Evolutionary conservation across 2,797 vertebrate genomes (phyloP), one percentile per base, ranked within the genome.

Genomic region (Linurgus olivaceus): DNA sequence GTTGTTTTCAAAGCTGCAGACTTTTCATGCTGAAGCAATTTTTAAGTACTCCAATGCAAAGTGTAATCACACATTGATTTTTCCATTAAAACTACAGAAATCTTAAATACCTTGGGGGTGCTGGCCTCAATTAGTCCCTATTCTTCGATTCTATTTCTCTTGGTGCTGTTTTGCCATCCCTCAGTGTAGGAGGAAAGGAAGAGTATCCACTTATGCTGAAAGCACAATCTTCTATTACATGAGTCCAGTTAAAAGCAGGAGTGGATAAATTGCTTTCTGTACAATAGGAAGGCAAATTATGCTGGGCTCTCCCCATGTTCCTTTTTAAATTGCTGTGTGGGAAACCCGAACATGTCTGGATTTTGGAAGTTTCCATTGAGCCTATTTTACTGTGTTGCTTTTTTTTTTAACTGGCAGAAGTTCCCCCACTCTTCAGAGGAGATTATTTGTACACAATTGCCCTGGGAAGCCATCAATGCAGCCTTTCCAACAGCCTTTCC

Each of bases 31-130:
- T 87, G 74, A 93, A 95, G 72, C 40, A 88, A 81, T 93, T 95
- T 79, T 93, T 88, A 94, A 88, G 82, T 81, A 77, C 90, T 88
- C 51, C 78, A 88, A 92, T 87, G 74, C 67, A 79, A 93, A 95
- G 86, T 87, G 85, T 93, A 96, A 97, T 96, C 96, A 87, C 83
- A 82, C 83, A 96, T 94, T 92, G 94, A 94, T 96, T 97, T 96
- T 97, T 87, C 92, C 96, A 97, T 96, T 96, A 96, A 96, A 95
- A 86, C 65, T 95, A 96, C 92, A 95, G 62, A 96, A 84, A 88
- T 93, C 88, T 95, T 96, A 90, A 96, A 88, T 90, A 80, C 92
- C 89, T 70, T 48, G 15, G 81, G 73, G 91, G 73, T 92, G 63
- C 70, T 96, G 88, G 68, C 82, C 94, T 94, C 85, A 77, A 86